These are phyloP conservation scores for Ophonus ardosiacus DNA, from an alignment of 2,888 invertebrate species.

Conservation along the genomic window DNA sequence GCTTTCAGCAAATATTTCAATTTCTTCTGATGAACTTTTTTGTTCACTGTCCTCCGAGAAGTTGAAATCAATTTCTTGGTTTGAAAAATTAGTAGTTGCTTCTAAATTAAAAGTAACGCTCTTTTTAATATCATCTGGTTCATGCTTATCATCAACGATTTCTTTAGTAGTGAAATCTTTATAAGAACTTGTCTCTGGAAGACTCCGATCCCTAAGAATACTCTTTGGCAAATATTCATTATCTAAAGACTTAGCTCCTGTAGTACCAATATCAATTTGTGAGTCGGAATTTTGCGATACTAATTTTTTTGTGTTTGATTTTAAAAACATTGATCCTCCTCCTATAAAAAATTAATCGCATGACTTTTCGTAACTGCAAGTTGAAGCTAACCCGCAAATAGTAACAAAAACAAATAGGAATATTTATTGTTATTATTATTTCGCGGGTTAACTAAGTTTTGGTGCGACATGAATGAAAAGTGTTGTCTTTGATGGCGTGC, in stretches of 20 bases:
- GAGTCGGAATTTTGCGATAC: conserved; percentile 67
- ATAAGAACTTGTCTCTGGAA: conserved; percentile 71
- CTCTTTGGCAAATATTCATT: conserved; percentile 76
- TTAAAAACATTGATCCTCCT: conserved; percentile 82
- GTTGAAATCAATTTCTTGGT: conserved; percentile 75
- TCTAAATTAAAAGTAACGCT: conserved; percentile 84
- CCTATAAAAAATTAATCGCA: conserved; percentile 70
- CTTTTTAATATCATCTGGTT: conserved; percentile 85
- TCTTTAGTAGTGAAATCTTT: conserved; percentile 65
- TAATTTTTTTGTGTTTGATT: conserved; percentile 75
- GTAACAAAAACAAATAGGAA: conserved; percentile 65
- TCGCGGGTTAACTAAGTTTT: conserved; percentile 34
- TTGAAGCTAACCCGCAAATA: conserved; percentile 55
- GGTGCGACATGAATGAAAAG: conserved; percentile 36
- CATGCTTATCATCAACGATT: conserved; percentile 64
- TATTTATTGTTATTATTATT: conserved; percentile 73
- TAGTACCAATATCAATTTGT: conserved; percentile 36
- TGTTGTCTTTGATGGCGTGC: conserved; percentile 21
- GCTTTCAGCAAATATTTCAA: conserved; percentile 69
- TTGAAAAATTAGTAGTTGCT: conserved; percentile 70
- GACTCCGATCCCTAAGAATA: conserved; percentile 81
- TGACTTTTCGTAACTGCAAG: conserved; percentile 22
- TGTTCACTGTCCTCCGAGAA: conserved; percentile 72
- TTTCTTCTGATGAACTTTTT: conserved; percentile 68
- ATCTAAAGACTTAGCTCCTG: conserved; percentile 65